Evolutionary conservation across 2,113 vertebrate species (phyloP), one percentile per base, ranked within the genome.

Genomic region (Lagopus muta): DNA sequence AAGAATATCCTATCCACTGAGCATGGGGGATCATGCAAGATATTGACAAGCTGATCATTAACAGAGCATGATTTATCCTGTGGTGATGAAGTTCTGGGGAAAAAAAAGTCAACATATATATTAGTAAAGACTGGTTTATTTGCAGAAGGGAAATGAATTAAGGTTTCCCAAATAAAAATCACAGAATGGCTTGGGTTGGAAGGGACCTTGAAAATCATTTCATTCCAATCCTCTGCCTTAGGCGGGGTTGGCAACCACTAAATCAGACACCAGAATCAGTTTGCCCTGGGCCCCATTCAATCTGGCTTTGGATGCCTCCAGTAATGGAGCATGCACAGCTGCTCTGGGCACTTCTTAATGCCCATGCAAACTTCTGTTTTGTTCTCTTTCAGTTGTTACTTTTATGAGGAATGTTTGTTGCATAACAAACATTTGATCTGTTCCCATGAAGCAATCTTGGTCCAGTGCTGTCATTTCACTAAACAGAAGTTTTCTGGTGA

Each of bases 401-500:
- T 78, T 82, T 38, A 85, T 52, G 6, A 4, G 14, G 43, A 16
- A 12, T 30, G 62, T 74, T 43, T 65, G 2, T 13, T 40, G 4
- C 28, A 4, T 40, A n/a, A 45, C 11, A 52, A 52, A 14, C 30
- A 79, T 75, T 74, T 73, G 17, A 88, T 80, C 27, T 54, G 12
- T 66, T 89, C 80, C 71, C 42, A 55, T n/a, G 11, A 92, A 82
- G 32, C 55, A 71, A 21, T 64, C 61, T 89, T 86, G 50, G 47
- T 74, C 72, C 91, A 65, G 82, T 42, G 61, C 17, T n/a, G 22
- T 52, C 10, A 7, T 81, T 74, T 82, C 66, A 75, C 0, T 3
- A 90, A 93, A 93, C 16, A 48, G 61, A 67, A 60, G 28, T 76
- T 88, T 94, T 19, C 40, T 90, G 69, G 83, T 95, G 83, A 94